A percentile compares a stretch with the other conserved stretches of the same genome.
Conservation (phyloP, 37 sponge, comb jelly and placozoan genomes). For the Aplysina aerophoba region DNA sequence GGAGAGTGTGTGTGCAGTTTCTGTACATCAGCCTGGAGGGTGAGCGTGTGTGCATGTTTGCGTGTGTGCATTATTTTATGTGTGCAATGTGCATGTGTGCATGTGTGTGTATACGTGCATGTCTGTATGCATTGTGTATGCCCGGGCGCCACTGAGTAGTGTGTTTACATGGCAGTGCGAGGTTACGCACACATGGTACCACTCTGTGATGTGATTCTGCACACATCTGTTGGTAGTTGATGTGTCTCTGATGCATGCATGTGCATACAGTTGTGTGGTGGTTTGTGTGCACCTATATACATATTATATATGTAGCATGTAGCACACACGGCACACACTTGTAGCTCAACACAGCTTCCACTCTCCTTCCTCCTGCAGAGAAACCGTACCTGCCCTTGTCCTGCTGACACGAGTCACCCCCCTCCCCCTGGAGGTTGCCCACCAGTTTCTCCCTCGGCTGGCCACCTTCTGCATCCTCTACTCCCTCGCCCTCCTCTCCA, state of each 20-base stretch:
- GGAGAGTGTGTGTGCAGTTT: neutral
- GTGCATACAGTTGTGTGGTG: too few species aligned
- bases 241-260: too few species aligned
- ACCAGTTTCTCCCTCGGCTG: constrained; percentile 44
- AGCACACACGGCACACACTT: too few species aligned
- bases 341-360: neutral
- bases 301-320: too few species aligned
- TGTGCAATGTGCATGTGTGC: neutral
- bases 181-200: too few species aligned
- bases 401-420: constrained; percentile 38
- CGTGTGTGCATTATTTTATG: neutral
- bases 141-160: too few species aligned
- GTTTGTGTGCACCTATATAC: too few species aligned
- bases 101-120: neutral
- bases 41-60: constrained; percentile 10
- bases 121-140: constrained; percentile 10
- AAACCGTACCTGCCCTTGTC: constrained; percentile 27
- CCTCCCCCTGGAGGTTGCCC: constrained; percentile 21
- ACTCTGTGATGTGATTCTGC: too few species aligned
- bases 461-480: constrained; percentile 53
- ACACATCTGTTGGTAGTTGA: too few species aligned
- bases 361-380: constrained; percentile 33
- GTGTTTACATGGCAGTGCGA: too few species aligned
- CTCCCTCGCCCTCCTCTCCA: constrained; percentile 61
- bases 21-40: neutral